A percentile compares a stretch with the other conserved stretches of the same genome.
Conservation (phyloP, 1,140 invertebrate genomes). For the Arion vulgaris region DNA sequence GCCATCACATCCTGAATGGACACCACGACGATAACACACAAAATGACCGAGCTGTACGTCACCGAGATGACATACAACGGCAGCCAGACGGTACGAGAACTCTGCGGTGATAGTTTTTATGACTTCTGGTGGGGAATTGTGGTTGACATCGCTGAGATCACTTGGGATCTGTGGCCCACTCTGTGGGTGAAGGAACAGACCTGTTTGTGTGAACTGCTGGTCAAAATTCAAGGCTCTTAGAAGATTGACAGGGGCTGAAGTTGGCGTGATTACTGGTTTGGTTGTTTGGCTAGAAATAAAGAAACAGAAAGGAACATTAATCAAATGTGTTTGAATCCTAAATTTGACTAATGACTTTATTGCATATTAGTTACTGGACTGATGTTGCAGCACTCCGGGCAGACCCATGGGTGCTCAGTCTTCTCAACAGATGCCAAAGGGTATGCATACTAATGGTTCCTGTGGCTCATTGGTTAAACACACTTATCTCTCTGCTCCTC, state of each 20-base stretch:
- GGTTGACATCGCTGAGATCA: slow-evolving; percentile 59
- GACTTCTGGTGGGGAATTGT: slow-evolving; percentile 51
- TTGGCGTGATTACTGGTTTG: slow-evolving; percentile 15
- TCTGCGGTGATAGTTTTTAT: slow-evolving; percentile 32
- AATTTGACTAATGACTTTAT: no score
- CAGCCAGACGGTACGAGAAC: slow-evolving; percentile 80
- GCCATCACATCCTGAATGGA: slow-evolving; percentile 54
- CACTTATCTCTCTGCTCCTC: no score
- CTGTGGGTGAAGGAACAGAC: slow-evolving; percentile 57
- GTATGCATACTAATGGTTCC: no score
- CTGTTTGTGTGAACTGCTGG: slow-evolving; percentile 55
- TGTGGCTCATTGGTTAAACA: no score
- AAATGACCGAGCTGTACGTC: slow-evolving; percentile 91
- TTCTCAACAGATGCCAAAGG: no score
- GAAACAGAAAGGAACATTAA: no score
- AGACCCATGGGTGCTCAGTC: no score
- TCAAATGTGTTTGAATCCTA: no score
- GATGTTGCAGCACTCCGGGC: no score
- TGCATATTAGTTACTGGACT: no score
- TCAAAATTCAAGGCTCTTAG: slow-evolving; percentile 68
- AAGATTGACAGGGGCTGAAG: slow-evolving; percentile 62
- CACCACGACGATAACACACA: slow-evolving; percentile 87
- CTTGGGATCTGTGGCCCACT: slow-evolving; percentile 32
- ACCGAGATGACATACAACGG: slow-evolving; percentile 92
- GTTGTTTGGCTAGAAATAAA: slow-evolving; percentile 28